Conservation (phyloP, 2,888 invertebrate species). For the Eugnorisma glareosa region DNA sequence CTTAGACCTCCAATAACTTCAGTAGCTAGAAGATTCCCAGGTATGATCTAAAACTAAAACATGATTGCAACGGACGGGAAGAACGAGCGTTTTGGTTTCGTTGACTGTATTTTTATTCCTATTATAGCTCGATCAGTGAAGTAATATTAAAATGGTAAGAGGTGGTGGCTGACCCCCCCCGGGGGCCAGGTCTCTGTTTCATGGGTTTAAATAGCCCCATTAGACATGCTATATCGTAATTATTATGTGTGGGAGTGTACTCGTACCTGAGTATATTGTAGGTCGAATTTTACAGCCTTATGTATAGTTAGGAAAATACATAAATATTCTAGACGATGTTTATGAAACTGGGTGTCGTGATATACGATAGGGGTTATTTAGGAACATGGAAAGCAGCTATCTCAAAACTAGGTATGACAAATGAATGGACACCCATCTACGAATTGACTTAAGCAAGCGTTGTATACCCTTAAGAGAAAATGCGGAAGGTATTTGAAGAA, state of each 20-base stretch:
- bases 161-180: neutral
- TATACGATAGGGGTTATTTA: neutral
- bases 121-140: neutral
- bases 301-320: neutral
- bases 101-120: neutral
- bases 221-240: conserved; percentile 47
- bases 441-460: fast-evolving
- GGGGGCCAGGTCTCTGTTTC: conserved; percentile 4
- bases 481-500: no score
- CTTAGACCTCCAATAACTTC: no score
- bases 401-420: neutral
- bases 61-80: neutral
- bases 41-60: neutral
- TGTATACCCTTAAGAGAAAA: no score
- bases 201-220: conserved; percentile 26
- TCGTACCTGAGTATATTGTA: neutral
- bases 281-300: neutral
- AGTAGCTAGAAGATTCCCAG: no score
- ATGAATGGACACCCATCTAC: neutral
- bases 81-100: neutral
- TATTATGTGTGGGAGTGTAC: conserved; percentile 22
- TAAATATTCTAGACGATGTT: neutral
- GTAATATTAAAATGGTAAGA: neutral
- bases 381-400: neutral
- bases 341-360: neutral